A percentile compares a stretch with the other conserved stretches of the same genome.
Evolutionary conservation across 1,140 invertebrate genomes (phyloP).

Genomic region (Melitaea cinxia): DNA sequence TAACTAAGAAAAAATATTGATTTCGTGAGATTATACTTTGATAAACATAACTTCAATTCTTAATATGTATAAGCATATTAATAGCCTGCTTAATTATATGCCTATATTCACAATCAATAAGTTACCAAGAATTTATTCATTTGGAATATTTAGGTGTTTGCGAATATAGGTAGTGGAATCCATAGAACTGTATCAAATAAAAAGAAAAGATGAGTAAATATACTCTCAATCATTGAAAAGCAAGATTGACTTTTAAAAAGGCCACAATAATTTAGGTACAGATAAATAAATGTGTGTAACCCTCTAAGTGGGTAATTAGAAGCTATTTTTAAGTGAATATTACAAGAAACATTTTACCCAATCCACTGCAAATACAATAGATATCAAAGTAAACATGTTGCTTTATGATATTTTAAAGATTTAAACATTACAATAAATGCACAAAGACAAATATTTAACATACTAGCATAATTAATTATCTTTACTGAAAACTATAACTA

Average conservation of each 20-base stretch:
- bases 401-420: conserved; percentile 8
- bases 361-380: conserved; percentile 55
- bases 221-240: conserved; percentile 73
- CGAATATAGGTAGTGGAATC: conserved; percentile 47
- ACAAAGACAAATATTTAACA: conserved; percentile 33
- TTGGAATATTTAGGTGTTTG: conserved; percentile 34
- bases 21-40: conserved; percentile 32
- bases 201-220: conserved; percentile 69
- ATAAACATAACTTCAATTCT: conserved; percentile 38
- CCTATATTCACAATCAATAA: conserved; percentile 28
- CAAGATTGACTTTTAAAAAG: conserved; percentile 70
- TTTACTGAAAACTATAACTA: conserved; percentile 22
- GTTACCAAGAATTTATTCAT: conserved; percentile 1
- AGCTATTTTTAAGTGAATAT: conserved; percentile 74
- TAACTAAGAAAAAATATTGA: conserved; percentile 46
- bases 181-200: conserved; percentile 59
- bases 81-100: conserved; percentile 33
- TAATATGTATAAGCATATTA: conserved; percentile 38
- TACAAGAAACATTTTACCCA: conserved; percentile 60
- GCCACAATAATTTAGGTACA: conserved; percentile 74
- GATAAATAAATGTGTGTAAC: conserved; percentile 62
- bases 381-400: conserved; percentile 23
- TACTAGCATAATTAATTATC: conserved; percentile 10
- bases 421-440: conserved; percentile 56
- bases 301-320: conserved; percentile 55